Evolutionary conservation across 2,113 vertebrate species (phyloP).

Genomic region (Laterallus jamaicensis): DNA sequence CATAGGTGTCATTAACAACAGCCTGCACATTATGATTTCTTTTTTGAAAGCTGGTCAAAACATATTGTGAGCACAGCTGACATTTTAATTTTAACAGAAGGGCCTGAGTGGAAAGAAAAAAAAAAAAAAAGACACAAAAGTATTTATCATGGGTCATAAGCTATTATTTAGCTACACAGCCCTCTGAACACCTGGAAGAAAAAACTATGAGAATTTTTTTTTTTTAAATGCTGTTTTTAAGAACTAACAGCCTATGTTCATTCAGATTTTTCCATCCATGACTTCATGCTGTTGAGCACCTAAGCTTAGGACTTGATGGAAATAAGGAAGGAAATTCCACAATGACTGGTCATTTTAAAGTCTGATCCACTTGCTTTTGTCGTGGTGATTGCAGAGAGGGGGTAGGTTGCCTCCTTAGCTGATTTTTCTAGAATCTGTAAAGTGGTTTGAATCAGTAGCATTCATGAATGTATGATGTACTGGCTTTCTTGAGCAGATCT

Average conservation of each 20-base stretch:
- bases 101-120: neutral
- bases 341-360: neutral
- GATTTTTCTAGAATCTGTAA: neutral
- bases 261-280: neutral
- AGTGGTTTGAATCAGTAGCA: neutral
- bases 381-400: neutral
- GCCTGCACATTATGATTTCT: neutral
- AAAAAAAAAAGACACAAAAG: neutral
- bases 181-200: neutral
- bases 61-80: neutral
- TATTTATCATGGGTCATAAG: neutral
- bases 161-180: neutral
- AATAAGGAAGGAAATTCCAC: neutral
- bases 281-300: neutral
- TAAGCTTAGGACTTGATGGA: neutral
- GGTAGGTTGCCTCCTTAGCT: neutral
- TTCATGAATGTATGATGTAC: neutral
- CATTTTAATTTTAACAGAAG: neutral
- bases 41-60: neutral
- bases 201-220: neutral
- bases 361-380: neutral
- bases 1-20: neutral
- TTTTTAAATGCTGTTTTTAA: neutral
- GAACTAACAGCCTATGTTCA: neutral
- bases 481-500: neutral